Evolutionary conservation across 1,140 invertebrate genomes (phyloP).

Genomic region (Planococcus citri): DNA sequence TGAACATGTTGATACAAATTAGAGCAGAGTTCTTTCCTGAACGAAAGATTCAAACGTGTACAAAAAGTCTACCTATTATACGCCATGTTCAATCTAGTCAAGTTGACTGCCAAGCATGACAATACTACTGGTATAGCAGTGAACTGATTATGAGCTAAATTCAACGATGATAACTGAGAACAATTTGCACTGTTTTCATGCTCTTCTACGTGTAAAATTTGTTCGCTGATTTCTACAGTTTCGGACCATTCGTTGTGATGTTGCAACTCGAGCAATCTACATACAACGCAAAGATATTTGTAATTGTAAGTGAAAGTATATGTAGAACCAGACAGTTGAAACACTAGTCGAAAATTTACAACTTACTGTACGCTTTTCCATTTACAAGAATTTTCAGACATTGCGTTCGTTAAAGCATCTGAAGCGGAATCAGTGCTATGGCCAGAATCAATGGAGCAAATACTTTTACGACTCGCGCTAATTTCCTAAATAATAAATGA

Average conservation of each 20-base stretch:
- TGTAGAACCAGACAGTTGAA: neutral
- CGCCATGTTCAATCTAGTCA: slow-evolving; percentile 79
- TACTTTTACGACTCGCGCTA: slow-evolving; percentile 27
- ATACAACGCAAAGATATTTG: neutral
- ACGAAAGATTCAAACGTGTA: neutral
- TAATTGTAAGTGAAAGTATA: neutral
- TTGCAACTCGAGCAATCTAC: slow-evolving; percentile 36
- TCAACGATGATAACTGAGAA: slow-evolving; percentile 57
- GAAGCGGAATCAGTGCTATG: slow-evolving; percentile 25
- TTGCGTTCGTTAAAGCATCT: slow-evolving; percentile 15
- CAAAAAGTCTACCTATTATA: slow-evolving; percentile 65
- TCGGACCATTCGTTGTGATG: slow-evolving; percentile 61
- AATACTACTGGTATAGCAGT: slow-evolving; percentile 71
- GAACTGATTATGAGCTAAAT: slow-evolving; percentile 85
- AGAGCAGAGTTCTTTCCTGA: neutral
- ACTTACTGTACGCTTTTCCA: neutral
- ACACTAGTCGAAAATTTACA: no score
- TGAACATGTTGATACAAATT: no score
- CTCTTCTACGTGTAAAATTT: slow-evolving; percentile 40
- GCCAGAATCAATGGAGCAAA: slow-evolving; percentile 29
- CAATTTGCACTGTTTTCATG: slow-evolving; percentile 28
- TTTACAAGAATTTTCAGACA: neutral
- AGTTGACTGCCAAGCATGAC: slow-evolving; percentile 71
- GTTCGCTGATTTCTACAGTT: slow-evolving; percentile 54
- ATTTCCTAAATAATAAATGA: slow-evolving; percentile 24